Evolutionary conservation across 2,888 invertebrate genomes (phyloP), one percentile per base, ranked within the genome.

Genomic region (Hoplodrina ambigua): DNA sequence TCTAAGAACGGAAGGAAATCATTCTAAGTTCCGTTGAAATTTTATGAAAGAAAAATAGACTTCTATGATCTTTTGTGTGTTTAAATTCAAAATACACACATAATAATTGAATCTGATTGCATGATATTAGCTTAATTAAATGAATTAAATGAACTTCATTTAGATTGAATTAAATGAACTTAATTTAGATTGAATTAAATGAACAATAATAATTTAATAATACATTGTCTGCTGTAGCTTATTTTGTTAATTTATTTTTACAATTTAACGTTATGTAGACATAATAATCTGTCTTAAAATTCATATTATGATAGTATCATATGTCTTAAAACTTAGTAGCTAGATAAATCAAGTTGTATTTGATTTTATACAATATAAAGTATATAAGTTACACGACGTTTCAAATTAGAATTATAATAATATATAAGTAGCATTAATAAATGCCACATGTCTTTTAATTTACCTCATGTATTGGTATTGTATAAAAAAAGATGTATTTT

Each of bases 281-380:
- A 58, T 15, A 58, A 58, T 54, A 79, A 41, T n/a, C 3, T 19
- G 55, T 79, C 41, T 78, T 78, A 5, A 20, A 60, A 71, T 44
- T 44, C 13, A 44, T 55, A 37, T 49, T 73, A 73, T 33, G 19
- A 44, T 74, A 79, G 19, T 44, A 7, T 78, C 20, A 58, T 62
- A 37, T 74, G 30, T 77, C 37, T n/a, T 57, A 20, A 13, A 52
- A 52, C 5, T 46, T 80, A 33, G 46, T 65, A 54, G 60, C 15
- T 80, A 75, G 41, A n/a, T 60, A 62, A 80, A 80, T 75, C 50
- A 80, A 75, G 69, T 68, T 75, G 58, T 76, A 80, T 62, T 75
- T 75, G 61, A 69, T 75, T 59, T 59, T 53, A n/a, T 54, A 49
- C 59, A 52, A n/a, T n/a, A n/a, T n/a, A n/a, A n/a, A n/a, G 17